phyloP scores from a whole-genome alignment of 2,797 vertebrate species.

The Pitangus sulphuratus region DNA sequence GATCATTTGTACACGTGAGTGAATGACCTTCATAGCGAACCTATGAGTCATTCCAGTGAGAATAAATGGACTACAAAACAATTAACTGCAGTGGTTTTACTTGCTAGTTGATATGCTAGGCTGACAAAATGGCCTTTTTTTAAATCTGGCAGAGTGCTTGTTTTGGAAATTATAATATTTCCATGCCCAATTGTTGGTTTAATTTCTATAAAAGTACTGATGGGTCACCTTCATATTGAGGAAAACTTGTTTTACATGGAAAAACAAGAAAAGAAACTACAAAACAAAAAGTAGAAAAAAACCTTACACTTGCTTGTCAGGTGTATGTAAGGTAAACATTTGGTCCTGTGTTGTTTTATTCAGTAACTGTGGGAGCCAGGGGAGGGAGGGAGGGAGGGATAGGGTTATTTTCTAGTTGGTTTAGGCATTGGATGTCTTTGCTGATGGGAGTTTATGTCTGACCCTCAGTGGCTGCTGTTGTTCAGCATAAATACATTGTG shows the following conservation, averaged over 20 bases:
- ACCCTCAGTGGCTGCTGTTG: not conserved
- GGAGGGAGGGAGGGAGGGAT: not conserved
- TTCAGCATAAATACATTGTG: not conserved
- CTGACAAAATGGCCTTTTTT: not conserved
- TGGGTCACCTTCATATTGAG: not conserved
- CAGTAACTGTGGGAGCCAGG: not conserved
- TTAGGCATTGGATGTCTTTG: not conserved
- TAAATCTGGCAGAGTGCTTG: not conserved
- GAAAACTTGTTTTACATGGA: not conserved
- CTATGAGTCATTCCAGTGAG: constrained; percentile 36
- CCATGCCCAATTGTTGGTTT: not conserved
- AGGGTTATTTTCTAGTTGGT: not conserved
- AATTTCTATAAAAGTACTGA: not conserved
- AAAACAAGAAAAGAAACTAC: not conserved
- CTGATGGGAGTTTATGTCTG: not conserved
- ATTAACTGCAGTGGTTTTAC: constrained; percentile 14
- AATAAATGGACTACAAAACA: constrained; percentile 52
- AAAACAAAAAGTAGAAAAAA: not conserved
- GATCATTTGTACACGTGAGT: constrained; percentile 42
- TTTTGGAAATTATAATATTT: not conserved
- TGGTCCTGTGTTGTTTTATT: not conserved
- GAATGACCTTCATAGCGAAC: constrained; percentile 65
- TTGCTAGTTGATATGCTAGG: not conserved
- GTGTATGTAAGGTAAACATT: not conserved
- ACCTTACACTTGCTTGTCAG: not conserved